phyloP scores from a whole-genome alignment of 2,113 vertebrate species.

The Pardalotus punctatus region DNA sequence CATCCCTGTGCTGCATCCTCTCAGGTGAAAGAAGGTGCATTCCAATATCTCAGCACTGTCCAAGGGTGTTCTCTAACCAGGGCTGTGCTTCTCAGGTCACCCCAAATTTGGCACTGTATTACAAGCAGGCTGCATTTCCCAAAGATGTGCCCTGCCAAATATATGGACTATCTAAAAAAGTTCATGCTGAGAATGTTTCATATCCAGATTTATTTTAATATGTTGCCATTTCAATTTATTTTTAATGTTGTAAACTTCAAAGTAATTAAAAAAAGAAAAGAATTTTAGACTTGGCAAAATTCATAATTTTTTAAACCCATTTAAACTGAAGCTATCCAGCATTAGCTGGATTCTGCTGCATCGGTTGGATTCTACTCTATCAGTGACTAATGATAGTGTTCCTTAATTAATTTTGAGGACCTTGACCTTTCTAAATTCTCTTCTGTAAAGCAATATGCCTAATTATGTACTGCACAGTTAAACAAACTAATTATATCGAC shows the following conservation, averaged over 20 bases:
- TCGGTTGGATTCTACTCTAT: constrained; percentile 31
- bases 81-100: background rate
- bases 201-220: background rate
- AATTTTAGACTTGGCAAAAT: background rate
- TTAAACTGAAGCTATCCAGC: background rate
- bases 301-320: background rate
- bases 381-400: constrained; percentile 8
- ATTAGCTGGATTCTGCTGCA: background rate
- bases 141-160: background rate
- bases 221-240: background rate
- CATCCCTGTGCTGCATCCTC: background rate
- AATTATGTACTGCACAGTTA: constrained; percentile 64
- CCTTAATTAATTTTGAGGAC: constrained; percentile 61
- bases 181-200: background rate
- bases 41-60: background rate
- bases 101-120: background rate
- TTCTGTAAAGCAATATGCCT: constrained; percentile 64
- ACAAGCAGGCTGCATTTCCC: background rate
- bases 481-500: constrained; percentile 67
- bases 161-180: background rate
- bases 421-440: constrained; percentile 59
- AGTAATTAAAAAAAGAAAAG: background rate
- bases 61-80: background rate
- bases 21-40: background rate
- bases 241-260: background rate